phyloP scores from a whole-genome alignment of 2,797 vertebrate genomes.

The Lacerta bilineata region DNA sequence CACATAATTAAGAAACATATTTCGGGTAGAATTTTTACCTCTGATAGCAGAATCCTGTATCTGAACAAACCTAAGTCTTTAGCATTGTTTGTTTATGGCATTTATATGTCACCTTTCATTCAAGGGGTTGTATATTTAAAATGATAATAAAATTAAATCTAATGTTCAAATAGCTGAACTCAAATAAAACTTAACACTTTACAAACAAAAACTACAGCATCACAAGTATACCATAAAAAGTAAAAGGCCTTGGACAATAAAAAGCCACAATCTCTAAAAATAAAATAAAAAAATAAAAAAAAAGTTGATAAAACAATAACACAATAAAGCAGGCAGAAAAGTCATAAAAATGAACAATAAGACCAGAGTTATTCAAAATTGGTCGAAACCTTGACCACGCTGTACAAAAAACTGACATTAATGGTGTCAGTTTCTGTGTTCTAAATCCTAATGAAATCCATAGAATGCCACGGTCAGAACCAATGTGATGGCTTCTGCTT shows the following conservation, averaged over 20 bases:
- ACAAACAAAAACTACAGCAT: background rate
- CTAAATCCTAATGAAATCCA: background rate
- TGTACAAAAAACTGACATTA: background rate
- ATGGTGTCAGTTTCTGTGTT: background rate
- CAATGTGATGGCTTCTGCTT: rapidly evolving
- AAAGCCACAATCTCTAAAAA: background rate
- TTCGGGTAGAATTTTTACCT: background rate
- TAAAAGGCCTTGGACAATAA: background rate
- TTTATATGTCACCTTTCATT: background rate
- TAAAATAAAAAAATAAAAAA: too few species aligned
- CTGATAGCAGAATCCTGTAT: background rate
- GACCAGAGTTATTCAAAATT: background rate
- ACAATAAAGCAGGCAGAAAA: background rate
- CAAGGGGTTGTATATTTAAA: background rate
- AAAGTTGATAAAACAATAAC: background rate
- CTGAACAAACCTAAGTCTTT: background rate
- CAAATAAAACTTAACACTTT: background rate
- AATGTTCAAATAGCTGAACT: background rate
- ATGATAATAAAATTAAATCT: background rate
- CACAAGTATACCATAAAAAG: background rate
- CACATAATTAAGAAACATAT: background rate
- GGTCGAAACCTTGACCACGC: background rate
- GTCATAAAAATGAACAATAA: background rate
- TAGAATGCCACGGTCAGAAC: background rate
- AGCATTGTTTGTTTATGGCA: background rate